Conservation (phyloP, 2,888 invertebrate species). For the Bruchidius siliquastri region DNA sequence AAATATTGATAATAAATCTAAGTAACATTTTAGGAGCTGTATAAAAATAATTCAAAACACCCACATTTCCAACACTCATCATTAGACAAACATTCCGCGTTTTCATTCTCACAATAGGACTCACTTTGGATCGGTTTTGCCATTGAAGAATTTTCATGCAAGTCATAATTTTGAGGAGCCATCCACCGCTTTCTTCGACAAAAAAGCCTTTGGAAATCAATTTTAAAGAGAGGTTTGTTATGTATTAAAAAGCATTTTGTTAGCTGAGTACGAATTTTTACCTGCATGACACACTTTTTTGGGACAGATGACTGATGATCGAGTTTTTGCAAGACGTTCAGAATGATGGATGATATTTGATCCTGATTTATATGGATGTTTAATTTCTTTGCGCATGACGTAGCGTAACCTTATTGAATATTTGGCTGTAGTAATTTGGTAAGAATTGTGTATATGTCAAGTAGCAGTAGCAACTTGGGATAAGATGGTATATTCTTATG, state of each 20-base stretch:
- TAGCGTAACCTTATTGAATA: not conserved
- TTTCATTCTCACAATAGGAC: slow-evolving; percentile 4
- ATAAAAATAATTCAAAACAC: not conserved
- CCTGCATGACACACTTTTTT: not conserved
- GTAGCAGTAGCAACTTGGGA: too few species aligned
- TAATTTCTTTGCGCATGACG: not conserved
- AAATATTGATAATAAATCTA: too few species aligned
- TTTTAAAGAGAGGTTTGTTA: slow-evolving; percentile 1
- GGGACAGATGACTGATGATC: not conserved
- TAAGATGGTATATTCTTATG: too few species aligned
- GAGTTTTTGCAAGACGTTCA: not conserved
- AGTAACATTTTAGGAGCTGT: too few species aligned
- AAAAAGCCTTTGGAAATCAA: not conserved
- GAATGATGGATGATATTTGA: not conserved
- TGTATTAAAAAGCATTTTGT: slow-evolving; percentile 1
- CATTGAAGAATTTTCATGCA: slow-evolving; percentile 27
- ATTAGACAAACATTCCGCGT: slow-evolving; percentile 9
- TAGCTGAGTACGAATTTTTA: not conserved
- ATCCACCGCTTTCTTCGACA: slow-evolving; percentile 13
- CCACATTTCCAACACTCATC: slow-evolving; percentile 3
- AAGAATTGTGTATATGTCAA: too few species aligned
- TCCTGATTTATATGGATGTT: not conserved
- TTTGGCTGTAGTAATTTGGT: too few species aligned
- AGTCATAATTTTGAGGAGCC: slow-evolving; percentile 26
- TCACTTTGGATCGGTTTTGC: slow-evolving; percentile 15